Base-by-base conservation (phyloP, 2,797 vertebrate genomes). In the Erpetoichthys calabaricus region DNA sequence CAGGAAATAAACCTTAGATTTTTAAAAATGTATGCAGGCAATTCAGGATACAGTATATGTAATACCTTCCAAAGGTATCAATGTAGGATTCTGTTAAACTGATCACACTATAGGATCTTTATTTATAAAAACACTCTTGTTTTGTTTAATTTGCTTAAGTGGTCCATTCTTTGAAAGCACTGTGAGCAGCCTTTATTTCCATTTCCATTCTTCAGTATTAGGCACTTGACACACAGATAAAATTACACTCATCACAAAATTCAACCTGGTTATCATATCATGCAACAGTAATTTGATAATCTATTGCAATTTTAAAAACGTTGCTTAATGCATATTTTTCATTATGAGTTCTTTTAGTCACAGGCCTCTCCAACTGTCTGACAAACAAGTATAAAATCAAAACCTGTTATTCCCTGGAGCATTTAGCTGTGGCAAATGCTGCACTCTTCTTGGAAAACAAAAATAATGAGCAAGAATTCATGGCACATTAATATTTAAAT, bases 351-450 rank as follows among this genome's bases (percentile, higher is more conserved):
- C 47, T 49, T 7, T 49, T 49, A 7, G 7, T 49, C 7, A 7
- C 7, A n/a, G 47, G 7, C 47, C 47, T 49, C 47, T 7, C n/a
- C n/a, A 49, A 7, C 47, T 7, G 7, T 49, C n/a, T 7, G 3
- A 49, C n/a, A 49, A 49, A 49, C 47, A 49, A 49, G 47, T 49
- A 49, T 49, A 49, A 49, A 49, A 49, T 49, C 7, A 49, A 49
- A 49, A 49, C 47, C 47, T 49, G 47, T 49, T 49, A 49, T 49
- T 49, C 47, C 47, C 47, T 49, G 47, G n/a, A 49, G 47, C n/a
- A n/a, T n/a, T 49, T 7, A 49, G 7, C 47, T 49, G 47, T 49
- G 47, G 25, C 25, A 25, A 25, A 25, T 25, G 25, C 25, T 25
- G 25, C 25, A 25, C 25, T 25, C 25, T 49, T n/a, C 47, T 49